Conservation (phyloP, 2,797 vertebrate species). For the Clangula hyemalis region DNA sequence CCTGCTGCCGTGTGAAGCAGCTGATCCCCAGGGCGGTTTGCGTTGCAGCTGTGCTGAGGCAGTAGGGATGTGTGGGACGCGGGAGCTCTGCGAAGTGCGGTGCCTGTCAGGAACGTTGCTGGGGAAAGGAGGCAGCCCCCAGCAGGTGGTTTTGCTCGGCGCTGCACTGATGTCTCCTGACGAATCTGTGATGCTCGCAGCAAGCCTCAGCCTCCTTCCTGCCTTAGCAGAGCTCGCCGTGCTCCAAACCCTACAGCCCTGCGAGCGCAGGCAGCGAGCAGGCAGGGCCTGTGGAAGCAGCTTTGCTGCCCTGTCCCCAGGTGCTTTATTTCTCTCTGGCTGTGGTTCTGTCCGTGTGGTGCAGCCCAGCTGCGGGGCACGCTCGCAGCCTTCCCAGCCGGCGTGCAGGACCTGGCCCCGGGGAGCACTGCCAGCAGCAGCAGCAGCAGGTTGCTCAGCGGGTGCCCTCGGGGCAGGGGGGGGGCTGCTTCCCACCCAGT, state of each 20-base stretch:
- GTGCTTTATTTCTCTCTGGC: background rate
- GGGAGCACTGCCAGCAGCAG: background rate
- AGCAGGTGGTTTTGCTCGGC: constrained; percentile 23
- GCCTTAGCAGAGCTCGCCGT: background rate
- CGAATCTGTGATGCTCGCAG: background rate
- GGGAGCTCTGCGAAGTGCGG: background rate
- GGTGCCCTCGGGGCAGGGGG: fast-evolving
- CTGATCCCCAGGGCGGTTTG: background rate
- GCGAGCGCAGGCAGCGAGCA: fast-evolving
- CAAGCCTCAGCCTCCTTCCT: background rate
- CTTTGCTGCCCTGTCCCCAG: fast-evolving
- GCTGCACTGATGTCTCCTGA: background rate
- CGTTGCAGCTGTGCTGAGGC: background rate
- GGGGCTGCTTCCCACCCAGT: background rate
- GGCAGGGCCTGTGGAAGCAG: fast-evolving
- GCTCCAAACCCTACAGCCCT: background rate
- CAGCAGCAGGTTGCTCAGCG: background rate
- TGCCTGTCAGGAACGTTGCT: background rate
- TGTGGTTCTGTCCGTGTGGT: too few relatives aligned
- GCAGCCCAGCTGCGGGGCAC: too few relatives aligned
- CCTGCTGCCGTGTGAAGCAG: background rate
- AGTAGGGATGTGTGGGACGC: background rate
- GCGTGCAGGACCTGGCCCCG: background rate
- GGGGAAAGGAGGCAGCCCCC: constrained; percentile 14
- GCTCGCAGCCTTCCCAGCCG: too few relatives aligned